Base-by-base conservation (phyloP, 2,113 vertebrate genomes). In the Pontoporia blainvillei region DNA sequence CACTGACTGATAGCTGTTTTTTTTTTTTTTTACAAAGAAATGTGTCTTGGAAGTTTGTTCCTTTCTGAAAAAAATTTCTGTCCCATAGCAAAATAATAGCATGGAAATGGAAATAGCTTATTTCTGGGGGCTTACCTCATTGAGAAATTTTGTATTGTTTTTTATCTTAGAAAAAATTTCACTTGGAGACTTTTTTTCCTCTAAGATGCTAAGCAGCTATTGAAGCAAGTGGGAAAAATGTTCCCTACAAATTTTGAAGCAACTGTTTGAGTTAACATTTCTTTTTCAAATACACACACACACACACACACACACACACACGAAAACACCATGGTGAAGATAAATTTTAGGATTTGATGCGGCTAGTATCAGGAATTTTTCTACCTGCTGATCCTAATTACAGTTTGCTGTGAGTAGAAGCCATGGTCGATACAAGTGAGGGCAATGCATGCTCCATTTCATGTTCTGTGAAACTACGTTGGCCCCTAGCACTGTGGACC, bases 391-490 rank as follows among this genome's bases (percentile, higher is more conserved):
- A 41, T 34, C 36, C 13, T 39, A 61, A 61, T 39, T 75, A n/a
- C 4, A 82, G 23, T 64, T 76, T 54, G 10, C 12, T 72, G 3
- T 2, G n/a, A 3, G 3, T 36, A 29, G n/a, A 82, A 25, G 31
- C n/a, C 31, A 27, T 41, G 1, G 2, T 34, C 27, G 64, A 29
- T 2, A 76, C 10, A 75, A n/a, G 6, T 61, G 67, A 96, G 4
- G 34, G 15, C 20, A 27, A 6, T 12, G 0, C 6, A 8, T 1
- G 1, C 13, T 52, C 23, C 14, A 34, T 8, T 62, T 62, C 41
- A 57, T 11, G 6, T 49, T 72, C 17, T 49, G 2, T 57, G 17
- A 46, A 73, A 69, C 1, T 34, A 0, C 21, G 41, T 57, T 44
- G 10, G 11, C 14, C 10, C 82, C 27, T 61, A 57, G 46, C 18